These are phyloP conservation scores for Forbesichthys papilliferus DNA, from an alignment of 2,113 vertebrate genomes.

Conservation along the genomic window DNA sequence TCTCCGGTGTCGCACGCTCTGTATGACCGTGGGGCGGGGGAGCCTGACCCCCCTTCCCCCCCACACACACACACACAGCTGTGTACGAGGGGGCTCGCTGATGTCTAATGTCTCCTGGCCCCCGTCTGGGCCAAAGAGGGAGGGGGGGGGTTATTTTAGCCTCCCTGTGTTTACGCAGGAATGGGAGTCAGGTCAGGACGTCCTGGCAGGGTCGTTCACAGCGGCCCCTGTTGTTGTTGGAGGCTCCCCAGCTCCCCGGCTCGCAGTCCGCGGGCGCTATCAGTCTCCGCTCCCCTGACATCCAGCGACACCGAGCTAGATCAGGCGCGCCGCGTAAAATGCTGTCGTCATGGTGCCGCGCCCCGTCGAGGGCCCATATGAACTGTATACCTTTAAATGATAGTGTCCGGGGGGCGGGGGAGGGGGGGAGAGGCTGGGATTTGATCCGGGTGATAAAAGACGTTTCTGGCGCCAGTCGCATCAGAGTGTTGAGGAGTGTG, in stretches of 20 bases:
- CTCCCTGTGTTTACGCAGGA: constrained; percentile 54
- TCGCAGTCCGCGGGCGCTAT: constrained; percentile 29
- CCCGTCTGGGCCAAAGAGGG: constrained; percentile 5
- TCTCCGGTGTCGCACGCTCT: background rate
- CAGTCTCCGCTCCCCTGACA: constrained; percentile 23
- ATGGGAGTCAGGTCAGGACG: constrained; percentile 49
- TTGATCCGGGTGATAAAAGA: constrained; percentile 9
- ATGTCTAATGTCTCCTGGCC: constrained; percentile 1
- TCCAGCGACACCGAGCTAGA: constrained; percentile 4
- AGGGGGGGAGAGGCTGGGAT: background rate
- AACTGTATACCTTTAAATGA: constrained; percentile 2
- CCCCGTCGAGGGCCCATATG: background rate
- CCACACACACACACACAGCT: background rate
- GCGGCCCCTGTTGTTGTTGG: constrained; percentile 51
- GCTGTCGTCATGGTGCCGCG: constrained; percentile 20
- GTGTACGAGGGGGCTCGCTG: constrained; percentile 7
- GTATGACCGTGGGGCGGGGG: background rate
- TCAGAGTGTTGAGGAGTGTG: background rate
- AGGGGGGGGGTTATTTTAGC: background rate
- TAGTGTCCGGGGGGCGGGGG: background rate
- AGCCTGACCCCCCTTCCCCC: no score
- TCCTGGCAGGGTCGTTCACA: constrained; percentile 34
- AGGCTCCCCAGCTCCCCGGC: constrained; percentile 9
- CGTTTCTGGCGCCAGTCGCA: background rate
- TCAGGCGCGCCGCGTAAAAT: constrained; percentile 3